Percentiles rank a stretch among this genome's conserved stretches.
phyloP scores from a whole-genome alignment of 2,888 invertebrate genomes.

The Xiphydria camelus region DNA sequence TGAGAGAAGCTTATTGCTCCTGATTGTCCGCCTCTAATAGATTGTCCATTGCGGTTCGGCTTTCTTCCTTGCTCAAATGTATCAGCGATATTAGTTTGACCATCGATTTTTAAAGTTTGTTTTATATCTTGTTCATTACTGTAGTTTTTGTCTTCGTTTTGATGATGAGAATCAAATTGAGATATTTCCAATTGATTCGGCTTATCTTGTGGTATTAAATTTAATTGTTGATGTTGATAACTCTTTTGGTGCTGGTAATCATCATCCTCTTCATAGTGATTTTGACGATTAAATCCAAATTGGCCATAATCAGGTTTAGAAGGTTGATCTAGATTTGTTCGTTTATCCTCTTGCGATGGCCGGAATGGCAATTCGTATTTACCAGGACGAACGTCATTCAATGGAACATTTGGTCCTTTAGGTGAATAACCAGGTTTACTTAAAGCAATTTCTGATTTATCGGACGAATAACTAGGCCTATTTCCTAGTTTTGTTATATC shows the following conservation, averaged over 20 bases:
- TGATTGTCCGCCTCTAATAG: too few species aligned
- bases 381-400: too few species aligned
- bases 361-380: too few species aligned
- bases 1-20: too few species aligned
- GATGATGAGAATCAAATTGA: not conserved
- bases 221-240: slow-evolving; percentile 11
- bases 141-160: not conserved
- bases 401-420: too few species aligned
- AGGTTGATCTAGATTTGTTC: not conserved
- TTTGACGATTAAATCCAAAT: slow-evolving; percentile 7
- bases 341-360: not conserved
- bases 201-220: not conserved
- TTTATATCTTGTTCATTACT: too few species aligned
- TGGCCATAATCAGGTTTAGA: not conserved
- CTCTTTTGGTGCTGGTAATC: slow-evolving; percentile 6
- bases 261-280: slow-evolving; percentile 4
- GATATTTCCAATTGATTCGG: not conserved
- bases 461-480: slow-evolving; percentile 29
- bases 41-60: too few species aligned
- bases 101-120: too few species aligned
- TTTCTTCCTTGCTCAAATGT: too few species aligned
- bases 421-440: slow-evolving; percentile 2
- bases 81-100: too few species aligned
- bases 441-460: slow-evolving; percentile 48
- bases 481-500: not conserved